These are phyloP conservation scores for Strix occidentalis DNA, from an alignment of 2,797 vertebrate species.

Conservation along the genomic window DNA sequence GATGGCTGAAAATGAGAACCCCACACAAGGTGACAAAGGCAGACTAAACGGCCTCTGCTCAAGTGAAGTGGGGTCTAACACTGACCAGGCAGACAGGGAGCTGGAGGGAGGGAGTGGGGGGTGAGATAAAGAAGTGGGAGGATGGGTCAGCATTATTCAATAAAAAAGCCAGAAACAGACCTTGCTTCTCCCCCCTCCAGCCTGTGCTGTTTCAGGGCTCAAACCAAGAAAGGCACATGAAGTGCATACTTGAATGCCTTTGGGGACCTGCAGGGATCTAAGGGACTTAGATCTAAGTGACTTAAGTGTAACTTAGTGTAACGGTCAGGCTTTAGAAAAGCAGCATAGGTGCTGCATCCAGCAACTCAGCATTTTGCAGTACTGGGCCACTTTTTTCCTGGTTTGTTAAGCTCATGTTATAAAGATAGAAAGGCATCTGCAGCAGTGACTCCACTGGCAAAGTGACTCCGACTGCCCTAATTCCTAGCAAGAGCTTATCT, in stretches of 20 bases:
- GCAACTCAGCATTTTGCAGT: not conserved
- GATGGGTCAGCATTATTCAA: not conserved
- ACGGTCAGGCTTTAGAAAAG: not conserved
- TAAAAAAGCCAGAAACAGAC: not conserved
- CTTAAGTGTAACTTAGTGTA: not conserved
- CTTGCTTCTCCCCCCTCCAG: not conserved
- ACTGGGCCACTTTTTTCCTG: not conserved
- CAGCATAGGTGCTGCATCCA: not conserved
- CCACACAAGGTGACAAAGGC: not conserved
- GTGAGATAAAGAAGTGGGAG: not conserved
- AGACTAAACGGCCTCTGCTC: not conserved
- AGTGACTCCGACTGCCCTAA: not conserved
- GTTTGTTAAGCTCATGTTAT: not conserved
- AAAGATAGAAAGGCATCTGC: not conserved
- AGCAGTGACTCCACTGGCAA: not conserved
- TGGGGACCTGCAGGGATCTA: not conserved
- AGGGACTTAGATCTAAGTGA: not conserved
- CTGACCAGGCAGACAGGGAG: not conserved
- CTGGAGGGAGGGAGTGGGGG: rapidly evolving
- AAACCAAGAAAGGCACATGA: not conserved
- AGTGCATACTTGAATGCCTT: not conserved
- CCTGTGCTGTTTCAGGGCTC: not conserved
- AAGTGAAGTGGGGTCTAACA: not conserved
- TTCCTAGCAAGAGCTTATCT: not conserved
- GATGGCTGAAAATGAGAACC: not conserved